Base-by-base conservation (phyloP, 2,888 invertebrate genomes). In the Globia sparganii region DNA sequence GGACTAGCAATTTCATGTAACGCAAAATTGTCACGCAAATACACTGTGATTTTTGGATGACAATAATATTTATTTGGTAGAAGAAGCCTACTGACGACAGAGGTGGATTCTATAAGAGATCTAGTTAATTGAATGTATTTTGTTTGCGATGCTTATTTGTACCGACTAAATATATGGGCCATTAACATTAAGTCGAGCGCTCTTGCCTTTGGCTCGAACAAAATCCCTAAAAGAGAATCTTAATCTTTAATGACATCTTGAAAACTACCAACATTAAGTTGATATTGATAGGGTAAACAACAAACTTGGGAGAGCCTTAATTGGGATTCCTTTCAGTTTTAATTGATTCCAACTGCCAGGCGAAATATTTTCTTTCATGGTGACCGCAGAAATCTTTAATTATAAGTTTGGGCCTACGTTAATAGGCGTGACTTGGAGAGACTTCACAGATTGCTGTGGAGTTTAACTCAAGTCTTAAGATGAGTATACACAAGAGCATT, bases 171-270 rank as follows among this genome's bases (percentile, higher is more conserved):
- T 77, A 5, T 43, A 65, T 15, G 28, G 15, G 5, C 13, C 11
- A 43, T 65, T 34, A 0, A 77, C 64, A 49, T 78, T 82, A 31
- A 49, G n/a, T 0, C 1, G 3, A 81, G 15, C 15, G 34, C 49
- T 4, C 28, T 49, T 25, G 40, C 4, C 25, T 40, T 58, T 11
- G 25, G 9, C 34, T 25, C 43, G 18, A 72, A 43, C 34, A 9
- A 25, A 77, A 49, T n/a, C n/a, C 28, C 31, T 75, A 34, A 76
- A 46, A 64, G n/a, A 49, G 28, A 64, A 34, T 56, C 37, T 28
- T 56, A 82, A 76, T 77, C 64, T 58, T 40, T 25, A 21, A 58
- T n/a, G 77, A 77, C 9, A 78, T 83, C 83, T 78, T 25, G 2
- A 53, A 53, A 43, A 65, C 21, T 43, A 58, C 78, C 15, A 53